phyloP scores from a whole-genome alignment of 2,113 vertebrate genomes.

The Eudyptes chrysolophus region DNA sequence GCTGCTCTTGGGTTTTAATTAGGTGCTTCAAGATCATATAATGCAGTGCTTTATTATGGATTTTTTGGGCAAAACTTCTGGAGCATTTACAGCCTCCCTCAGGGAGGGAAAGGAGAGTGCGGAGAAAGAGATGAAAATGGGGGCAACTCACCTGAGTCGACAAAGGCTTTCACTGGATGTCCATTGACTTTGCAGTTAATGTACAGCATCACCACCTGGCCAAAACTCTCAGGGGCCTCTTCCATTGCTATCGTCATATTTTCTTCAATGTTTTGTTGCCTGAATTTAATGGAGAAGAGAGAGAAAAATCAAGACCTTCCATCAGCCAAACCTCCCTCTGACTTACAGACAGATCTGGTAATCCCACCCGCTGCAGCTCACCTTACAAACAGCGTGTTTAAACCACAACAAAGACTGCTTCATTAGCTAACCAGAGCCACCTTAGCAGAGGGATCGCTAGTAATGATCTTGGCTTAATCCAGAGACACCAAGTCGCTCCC shows the following conservation, averaged over 20 bases:
- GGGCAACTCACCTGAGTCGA: conserved; percentile 88
- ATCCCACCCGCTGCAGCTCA: not conserved
- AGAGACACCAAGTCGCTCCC: not conserved
- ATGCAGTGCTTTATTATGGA: not conserved
- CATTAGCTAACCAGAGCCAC: not conserved
- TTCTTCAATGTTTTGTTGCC: conserved; percentile 98
- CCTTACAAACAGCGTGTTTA: not conserved
- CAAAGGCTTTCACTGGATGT: conserved; percentile 97
- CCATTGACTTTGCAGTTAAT: conserved; percentile 99
- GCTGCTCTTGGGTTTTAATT: not conserved
- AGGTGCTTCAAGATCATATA: not conserved
- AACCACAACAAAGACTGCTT: not conserved
- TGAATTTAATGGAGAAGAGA: conserved; percentile 58
- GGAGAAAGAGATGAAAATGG: not conserved
- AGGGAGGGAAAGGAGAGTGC: not conserved
- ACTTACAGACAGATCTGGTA: not conserved
- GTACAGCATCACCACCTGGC: conserved; percentile 99
- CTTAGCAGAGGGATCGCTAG: not conserved
- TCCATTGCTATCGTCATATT: conserved; percentile 99
- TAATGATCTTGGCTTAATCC: not conserved
- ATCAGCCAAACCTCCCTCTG: not conserved
- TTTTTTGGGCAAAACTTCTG: not conserved
- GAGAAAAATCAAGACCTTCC: not conserved
- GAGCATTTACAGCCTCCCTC: not conserved
- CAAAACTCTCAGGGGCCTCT: conserved; percentile 97